Percentiles rank a stretch among this genome's conserved stretches.
These are phyloP conservation scores for Zonitis immaculata DNA, from an alignment of 2,888 invertebrate genomes.

Conservation along the genomic window DNA sequence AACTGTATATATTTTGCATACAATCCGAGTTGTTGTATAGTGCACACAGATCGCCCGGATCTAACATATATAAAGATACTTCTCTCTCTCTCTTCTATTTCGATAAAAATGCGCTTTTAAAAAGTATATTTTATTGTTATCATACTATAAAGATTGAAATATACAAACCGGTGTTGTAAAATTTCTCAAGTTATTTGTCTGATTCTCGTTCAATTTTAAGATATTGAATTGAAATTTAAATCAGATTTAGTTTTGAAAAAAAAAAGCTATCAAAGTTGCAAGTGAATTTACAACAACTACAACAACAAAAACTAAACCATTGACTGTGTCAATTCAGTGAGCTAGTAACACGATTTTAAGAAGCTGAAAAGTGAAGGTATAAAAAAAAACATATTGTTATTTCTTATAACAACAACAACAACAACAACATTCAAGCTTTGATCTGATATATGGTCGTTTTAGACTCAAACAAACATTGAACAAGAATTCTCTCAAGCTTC, in stretches of 20 bases:
- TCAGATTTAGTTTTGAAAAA: background rate
- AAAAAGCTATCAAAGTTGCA: too few species aligned
- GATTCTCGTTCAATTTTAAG: background rate
- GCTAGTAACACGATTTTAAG: background rate
- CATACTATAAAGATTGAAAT: background rate
- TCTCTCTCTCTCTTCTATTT: background rate
- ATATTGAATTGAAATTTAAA: background rate
- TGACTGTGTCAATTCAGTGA: background rate
- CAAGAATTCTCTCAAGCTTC: conserved; percentile 10
- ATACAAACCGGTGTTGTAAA: background rate
- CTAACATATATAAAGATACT: background rate
- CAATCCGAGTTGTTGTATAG: too few species aligned
- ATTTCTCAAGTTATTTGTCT: background rate
- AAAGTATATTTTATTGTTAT: too few species aligned
- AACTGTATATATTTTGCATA: background rate
- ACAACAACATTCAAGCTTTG: conserved; percentile 11
- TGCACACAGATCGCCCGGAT: background rate
- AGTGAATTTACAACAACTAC: too few species aligned
- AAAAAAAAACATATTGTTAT: conserved; percentile 7
- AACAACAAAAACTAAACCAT: background rate
- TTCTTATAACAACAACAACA: too few species aligned
- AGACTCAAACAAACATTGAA: conserved; percentile 8
- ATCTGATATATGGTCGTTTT: conserved; percentile 6
- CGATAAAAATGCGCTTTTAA: background rate
- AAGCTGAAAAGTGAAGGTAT: background rate